These are phyloP conservation scores for Porites rus DNA, from an alignment of 92 coral and sea anemone genomes.

Conservation along the genomic window DNA sequence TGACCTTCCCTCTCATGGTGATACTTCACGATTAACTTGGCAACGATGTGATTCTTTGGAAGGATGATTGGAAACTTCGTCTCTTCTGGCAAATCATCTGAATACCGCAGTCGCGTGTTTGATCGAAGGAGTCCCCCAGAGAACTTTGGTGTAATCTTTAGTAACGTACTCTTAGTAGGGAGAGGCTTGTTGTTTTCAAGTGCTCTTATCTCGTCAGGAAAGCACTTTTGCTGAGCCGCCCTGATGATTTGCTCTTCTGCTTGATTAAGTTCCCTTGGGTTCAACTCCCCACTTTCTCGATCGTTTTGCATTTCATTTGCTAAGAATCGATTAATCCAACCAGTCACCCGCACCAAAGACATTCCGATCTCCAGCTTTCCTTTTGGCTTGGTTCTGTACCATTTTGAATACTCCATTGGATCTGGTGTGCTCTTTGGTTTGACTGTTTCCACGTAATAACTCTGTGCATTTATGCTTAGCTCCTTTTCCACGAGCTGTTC, in stretches of 20 bases:
- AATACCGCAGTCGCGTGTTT: slow-evolving; percentile 48
- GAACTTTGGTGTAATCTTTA: slow-evolving; percentile 51
- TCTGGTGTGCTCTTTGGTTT: too few relatives aligned
- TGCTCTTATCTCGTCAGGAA: slow-evolving; percentile 53
- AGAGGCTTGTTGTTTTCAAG: too few relatives aligned
- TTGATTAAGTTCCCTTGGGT: slow-evolving; percentile 47
- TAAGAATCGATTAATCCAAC: too few relatives aligned
- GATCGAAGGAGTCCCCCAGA: slow-evolving; percentile 62
- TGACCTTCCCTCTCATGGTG: slow-evolving; percentile 59
- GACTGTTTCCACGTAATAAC: too few relatives aligned
- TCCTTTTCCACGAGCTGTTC: background rate
- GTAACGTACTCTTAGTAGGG: too few relatives aligned
- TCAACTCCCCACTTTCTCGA: slow-evolving; percentile 50
- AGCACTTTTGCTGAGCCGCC: slow-evolving; percentile 48
- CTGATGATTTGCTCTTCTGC: slow-evolving; percentile 57
- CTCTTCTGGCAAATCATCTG: slow-evolving; percentile 40
- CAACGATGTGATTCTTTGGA: slow-evolving; percentile 50
- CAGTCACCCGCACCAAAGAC: too few relatives aligned
- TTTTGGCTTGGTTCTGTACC: too few relatives aligned
- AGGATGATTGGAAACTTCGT: slow-evolving; percentile 54
- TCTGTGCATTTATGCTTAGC: too few relatives aligned
- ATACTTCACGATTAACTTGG: slow-evolving; percentile 36
- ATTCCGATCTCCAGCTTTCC: too few relatives aligned
- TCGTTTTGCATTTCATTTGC: slow-evolving; percentile 20
- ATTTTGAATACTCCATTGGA: too few relatives aligned